Percentiles rank a stretch among this genome's conserved stretches.
Evolutionary conservation across 1,140 invertebrate species (phyloP).

Genomic region (Micrasema longulum): DNA sequence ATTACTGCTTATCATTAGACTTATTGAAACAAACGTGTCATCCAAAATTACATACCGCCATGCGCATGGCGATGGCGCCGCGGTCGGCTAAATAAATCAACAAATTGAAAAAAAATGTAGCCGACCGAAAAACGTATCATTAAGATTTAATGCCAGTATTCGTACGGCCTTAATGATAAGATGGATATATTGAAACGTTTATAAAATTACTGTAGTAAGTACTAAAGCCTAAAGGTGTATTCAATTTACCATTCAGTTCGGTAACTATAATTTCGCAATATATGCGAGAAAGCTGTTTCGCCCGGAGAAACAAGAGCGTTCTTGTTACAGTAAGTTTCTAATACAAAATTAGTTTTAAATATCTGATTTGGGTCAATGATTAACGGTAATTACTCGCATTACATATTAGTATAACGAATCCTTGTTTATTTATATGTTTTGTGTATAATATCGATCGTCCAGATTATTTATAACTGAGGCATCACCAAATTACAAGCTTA

Average conservation of each 20-base stretch:
- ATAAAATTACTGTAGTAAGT: conserved; percentile 10
- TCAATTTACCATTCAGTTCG: conserved; percentile 9
- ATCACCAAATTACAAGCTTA: no score
- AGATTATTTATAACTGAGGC: no score
- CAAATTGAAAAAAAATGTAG: conserved; percentile 43
- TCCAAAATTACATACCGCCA: conserved; percentile 25
- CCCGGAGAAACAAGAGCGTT: conserved; percentile 17
- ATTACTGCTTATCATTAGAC: not conserved
- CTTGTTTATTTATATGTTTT: no score
- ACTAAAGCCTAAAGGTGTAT: conserved; percentile 19
- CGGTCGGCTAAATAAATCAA: conserved; percentile 41
- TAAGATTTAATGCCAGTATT: conserved; percentile 46
- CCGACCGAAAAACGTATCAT: conserved; percentile 41
- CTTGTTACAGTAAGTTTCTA: not conserved
- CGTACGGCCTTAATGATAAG: conserved; percentile 38
- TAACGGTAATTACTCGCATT: no score
- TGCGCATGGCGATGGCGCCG: conserved; percentile 1
- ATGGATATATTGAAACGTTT: conserved; percentile 44
- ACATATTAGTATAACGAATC: no score
- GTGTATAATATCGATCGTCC: no score
- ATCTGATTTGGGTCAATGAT: no score
- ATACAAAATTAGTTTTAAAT: no score
- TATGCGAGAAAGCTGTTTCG: conserved; percentile 33
- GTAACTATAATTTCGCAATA: conserved; percentile 32
- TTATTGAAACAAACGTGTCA: conserved; percentile 28